These are phyloP conservation scores for Dendrolimus kikuchii DNA, from an alignment of 1,140 invertebrate species.

Conservation along the genomic window DNA sequence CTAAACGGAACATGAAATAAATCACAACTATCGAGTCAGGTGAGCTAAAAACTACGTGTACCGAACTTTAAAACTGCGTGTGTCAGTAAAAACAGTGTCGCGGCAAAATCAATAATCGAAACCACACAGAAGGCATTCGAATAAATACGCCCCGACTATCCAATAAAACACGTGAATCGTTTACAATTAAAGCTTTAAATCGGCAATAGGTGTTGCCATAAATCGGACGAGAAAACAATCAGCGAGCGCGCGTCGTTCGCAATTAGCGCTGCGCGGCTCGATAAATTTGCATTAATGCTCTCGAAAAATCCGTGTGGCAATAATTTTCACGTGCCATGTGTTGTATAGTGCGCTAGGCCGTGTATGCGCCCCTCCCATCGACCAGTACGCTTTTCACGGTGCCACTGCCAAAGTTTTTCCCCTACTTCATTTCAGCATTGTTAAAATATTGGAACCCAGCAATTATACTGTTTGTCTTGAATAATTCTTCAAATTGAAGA, in stretches of 20 bases:
- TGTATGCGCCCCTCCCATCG: slow-evolving; percentile 4
- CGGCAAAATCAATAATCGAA: slow-evolving; percentile 65
- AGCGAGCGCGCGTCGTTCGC: slow-evolving; percentile 62
- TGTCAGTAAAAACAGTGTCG: slow-evolving; percentile 37
- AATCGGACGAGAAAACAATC: slow-evolving; percentile 70
- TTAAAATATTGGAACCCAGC: not conserved
- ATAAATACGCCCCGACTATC: slow-evolving; percentile 68
- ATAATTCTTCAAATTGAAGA: no score
- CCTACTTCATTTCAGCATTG: not conserved
- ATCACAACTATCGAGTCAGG: no score
- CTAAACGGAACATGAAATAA: no score
- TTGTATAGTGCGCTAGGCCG: slow-evolving; percentile 24
- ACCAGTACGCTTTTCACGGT: not conserved
- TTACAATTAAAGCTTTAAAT: slow-evolving; percentile 72
- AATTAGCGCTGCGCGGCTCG: slow-evolving; percentile 66
- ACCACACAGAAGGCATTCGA: slow-evolving; percentile 53
- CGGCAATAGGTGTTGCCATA: slow-evolving; percentile 71
- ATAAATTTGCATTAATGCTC: slow-evolving; percentile 72
- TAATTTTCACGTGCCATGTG: slow-evolving; percentile 62
- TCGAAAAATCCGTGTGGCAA: slow-evolving; percentile 68
- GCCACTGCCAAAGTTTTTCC: not conserved
- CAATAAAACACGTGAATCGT: slow-evolving; percentile 70
- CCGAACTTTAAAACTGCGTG: slow-evolving; percentile 37
- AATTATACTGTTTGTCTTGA: no score
- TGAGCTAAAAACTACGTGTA: no score